Conservation (phyloP, 1,140 invertebrate species). For the Adelges cooleyi region DNA sequence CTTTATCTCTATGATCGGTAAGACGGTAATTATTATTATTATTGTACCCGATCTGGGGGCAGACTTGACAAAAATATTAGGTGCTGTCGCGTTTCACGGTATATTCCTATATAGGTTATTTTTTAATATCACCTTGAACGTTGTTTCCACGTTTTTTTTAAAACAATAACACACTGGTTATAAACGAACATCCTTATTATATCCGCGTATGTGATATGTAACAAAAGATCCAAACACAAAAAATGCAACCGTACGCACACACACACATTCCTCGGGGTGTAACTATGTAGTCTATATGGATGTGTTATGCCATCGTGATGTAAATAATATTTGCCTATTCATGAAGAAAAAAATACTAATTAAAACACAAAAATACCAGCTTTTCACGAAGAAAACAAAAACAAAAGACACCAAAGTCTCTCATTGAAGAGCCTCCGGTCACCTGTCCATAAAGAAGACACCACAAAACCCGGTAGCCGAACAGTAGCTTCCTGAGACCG, state of each 20-base stretch:
- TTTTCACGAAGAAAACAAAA: not conserved
- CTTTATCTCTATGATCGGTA: too few species aligned
- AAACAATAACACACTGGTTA: conserved; percentile 11
- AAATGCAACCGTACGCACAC: not conserved
- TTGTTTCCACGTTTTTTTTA: not conserved
- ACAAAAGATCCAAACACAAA: not conserved
- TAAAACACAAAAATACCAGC: not conserved
- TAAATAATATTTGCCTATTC: not conserved
- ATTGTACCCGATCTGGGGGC: too few species aligned
- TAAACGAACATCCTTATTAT: not conserved
- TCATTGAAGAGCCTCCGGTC: not conserved
- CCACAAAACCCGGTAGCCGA: conserved; percentile 3
- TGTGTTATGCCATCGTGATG: not conserved
- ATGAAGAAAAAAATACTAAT: conserved; percentile 11
- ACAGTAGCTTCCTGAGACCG: not conserved
- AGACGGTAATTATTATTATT: too few species aligned
- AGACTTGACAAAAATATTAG: too few species aligned
- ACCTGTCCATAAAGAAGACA: conserved; percentile 2
- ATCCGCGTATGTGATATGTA: not conserved
- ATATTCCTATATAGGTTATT: too few species aligned
- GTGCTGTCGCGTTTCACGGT: too few species aligned
- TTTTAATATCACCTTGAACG: conserved; percentile 26
- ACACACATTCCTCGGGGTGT: not conserved
- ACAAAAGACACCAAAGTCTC: too few species aligned
- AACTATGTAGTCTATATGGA: not conserved